Base-by-base conservation (phyloP, 2,113 vertebrate genomes). In the Sinosuthora webbiana region DNA sequence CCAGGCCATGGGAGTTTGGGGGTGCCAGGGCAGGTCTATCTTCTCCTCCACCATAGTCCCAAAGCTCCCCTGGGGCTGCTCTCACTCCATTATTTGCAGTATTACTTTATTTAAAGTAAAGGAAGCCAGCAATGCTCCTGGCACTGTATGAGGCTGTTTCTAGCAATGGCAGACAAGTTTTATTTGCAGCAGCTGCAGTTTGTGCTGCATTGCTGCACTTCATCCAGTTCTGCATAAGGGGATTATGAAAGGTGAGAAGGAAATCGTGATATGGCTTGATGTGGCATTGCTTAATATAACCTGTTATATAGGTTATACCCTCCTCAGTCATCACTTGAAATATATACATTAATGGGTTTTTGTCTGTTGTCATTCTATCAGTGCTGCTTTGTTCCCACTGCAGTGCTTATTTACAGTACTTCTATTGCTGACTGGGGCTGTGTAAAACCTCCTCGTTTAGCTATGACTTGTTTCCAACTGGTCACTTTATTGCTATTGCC, bases 51-150 rank as follows among this genome's bases (percentile, higher is more conserved):
- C 9, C 63, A 53, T 5, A 4, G 1, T 28, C 55, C 64, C 13
- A 0, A 28, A 53, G 8, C 19, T 60, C 55, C 67, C 45, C 19
- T 0, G 0, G 55, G 39, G 39, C n/a, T 55, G n/a, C 64, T 70
- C 39, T 70, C 64, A 20, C 45, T 62, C 64, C 7, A 0, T 67
- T 76, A 37, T 50, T 47, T 71, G 24, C 69, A 59, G 4, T 17
- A 37, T 49, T 31, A 9, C 4, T 78, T 83, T 16, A 25, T 18
- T 39, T 49, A 7, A 47, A 65, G 56, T 47, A 5, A 27, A 76
- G 47, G 25, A 44, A 50, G 35, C 33, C 50, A 30, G 25, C 50
- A 50, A 25, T 4, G 6, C 60, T 67, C n/a, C 78, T 67, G 83
- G 31, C 27, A 41, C 25, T 2, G 16, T 30, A 27, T 14, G 5